Percentiles rank a stretch among this genome's conserved stretches.
Evolutionary conservation across 2,888 invertebrate species (phyloP).

Genomic region (Neoascia interrupta): DNA sequence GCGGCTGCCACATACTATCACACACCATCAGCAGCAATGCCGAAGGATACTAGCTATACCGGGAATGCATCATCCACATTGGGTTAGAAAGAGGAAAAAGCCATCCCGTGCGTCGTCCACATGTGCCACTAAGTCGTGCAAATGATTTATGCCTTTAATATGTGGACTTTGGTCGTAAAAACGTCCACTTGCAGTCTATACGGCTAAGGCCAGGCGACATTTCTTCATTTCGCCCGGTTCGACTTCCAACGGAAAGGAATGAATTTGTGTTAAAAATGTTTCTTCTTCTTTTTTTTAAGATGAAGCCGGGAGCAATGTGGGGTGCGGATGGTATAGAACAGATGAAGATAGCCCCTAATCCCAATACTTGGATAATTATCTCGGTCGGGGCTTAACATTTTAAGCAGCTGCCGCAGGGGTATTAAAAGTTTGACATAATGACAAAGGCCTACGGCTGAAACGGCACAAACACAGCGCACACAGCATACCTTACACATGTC

Average conservation of each 20-base stretch:
- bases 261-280: neutral
- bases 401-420: slow-evolving; percentile 38
- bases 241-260: slow-evolving; percentile 4
- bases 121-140: slow-evolving; percentile 68
- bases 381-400: slow-evolving; percentile 30
- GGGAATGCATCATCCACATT: slow-evolving; percentile 62
- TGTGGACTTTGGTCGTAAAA: slow-evolving; percentile 68
- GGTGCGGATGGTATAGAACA: slow-evolving; percentile 10
- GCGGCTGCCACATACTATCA: no score
- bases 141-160: slow-evolving; percentile 69
- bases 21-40: slow-evolving; percentile 20
- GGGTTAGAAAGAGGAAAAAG: slow-evolving; percentile 29
- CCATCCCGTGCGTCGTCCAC: slow-evolving; percentile 58
- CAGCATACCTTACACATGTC: slow-evolving; percentile 46
- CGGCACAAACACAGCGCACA: neutral
- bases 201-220: slow-evolving; percentile 58
- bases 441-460: slow-evolving; percentile 31
- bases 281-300: neutral
- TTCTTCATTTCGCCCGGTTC: slow-evolving; percentile 45
- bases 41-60: slow-evolving; percentile 53
- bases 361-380: slow-evolving; percentile 31
- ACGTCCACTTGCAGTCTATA: slow-evolving; percentile 67
- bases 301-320: neutral
- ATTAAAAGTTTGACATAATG: slow-evolving; percentile 61
- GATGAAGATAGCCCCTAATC: slow-evolving; percentile 46